These are phyloP conservation scores for Allacma fusca DNA, from an alignment of 2,888 invertebrate genomes.

Conservation along the genomic window DNA sequence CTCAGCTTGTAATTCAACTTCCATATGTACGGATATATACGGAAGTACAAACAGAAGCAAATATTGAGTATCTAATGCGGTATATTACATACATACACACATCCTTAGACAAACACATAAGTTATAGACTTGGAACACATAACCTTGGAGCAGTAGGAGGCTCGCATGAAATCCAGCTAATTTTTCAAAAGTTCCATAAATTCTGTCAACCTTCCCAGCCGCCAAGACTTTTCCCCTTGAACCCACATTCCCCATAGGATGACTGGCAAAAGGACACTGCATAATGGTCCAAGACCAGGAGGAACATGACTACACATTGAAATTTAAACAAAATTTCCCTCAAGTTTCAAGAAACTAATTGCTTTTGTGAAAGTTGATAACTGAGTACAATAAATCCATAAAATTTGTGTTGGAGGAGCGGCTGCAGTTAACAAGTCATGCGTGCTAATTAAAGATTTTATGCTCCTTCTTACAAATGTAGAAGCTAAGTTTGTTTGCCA, in stretches of 20 bases:
- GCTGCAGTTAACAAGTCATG: background rate
- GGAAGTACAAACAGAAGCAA: too few relatives aligned
- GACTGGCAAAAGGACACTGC: too few relatives aligned
- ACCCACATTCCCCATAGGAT: too few relatives aligned
- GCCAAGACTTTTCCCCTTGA: background rate
- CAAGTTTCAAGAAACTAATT: background rate
- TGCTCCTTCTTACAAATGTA: constrained; percentile 1
- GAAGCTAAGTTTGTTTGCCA: background rate
- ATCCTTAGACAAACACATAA: too few relatives aligned
- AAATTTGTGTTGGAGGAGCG: background rate
- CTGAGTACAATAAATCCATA: constrained; percentile 6
- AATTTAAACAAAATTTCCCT: constrained; percentile 11
- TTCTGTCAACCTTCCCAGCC: constrained; percentile 39
- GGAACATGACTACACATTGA: too few relatives aligned
- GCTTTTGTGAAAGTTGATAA: background rate
- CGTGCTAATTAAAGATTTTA: constrained; percentile 10
- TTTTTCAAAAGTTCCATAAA: constrained; percentile 48
- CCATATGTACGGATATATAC: too few relatives aligned
- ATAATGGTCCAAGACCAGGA: too few relatives aligned
- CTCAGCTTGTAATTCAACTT: too few relatives aligned
- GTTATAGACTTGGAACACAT: background rate
- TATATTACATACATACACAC: too few relatives aligned
- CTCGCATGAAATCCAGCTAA: constrained; percentile 40
- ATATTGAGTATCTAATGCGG: too few relatives aligned
- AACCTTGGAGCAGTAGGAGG: background rate